These are phyloP conservation scores for Himantopus leucocephalus DNA, from an alignment of 2,113 vertebrate genomes.

Conservation along the genomic window DNA sequence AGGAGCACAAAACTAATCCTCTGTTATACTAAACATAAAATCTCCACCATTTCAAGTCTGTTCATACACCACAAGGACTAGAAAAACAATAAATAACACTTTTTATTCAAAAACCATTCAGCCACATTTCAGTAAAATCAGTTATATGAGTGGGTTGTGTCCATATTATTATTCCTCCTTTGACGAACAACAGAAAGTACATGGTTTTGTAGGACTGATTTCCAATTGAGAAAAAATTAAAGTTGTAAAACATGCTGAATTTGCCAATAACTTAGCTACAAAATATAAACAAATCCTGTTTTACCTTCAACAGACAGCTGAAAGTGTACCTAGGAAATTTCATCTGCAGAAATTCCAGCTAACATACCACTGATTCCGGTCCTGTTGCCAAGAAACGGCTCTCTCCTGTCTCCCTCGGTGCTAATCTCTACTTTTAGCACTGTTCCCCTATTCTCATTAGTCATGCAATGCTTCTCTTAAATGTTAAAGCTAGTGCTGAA, in stretches of 20 bases:
- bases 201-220: background rate
- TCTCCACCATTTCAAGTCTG: background rate
- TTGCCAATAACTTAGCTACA: background rate
- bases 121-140: background rate
- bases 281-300: background rate
- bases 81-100: background rate
- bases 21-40: background rate
- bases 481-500: slow-evolving; percentile 14
- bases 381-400: slow-evolving; percentile 27
- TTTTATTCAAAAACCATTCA: background rate
- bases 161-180: background rate
- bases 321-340: background rate
- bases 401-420: slow-evolving; percentile 17
- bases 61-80: background rate
- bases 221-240: background rate
- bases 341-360: background rate
- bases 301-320: background rate
- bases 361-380: background rate
- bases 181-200: background rate
- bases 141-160: background rate
- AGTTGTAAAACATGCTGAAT: background rate
- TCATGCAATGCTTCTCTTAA: slow-evolving; percentile 40
- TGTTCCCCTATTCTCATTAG: slow-evolving; percentile 32
- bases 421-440: slow-evolving; percentile 53
- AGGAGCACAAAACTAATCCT: background rate